These are phyloP conservation scores for Cottus gobio DNA, from an alignment of 2,113 vertebrate species.

Conservation along the genomic window DNA sequence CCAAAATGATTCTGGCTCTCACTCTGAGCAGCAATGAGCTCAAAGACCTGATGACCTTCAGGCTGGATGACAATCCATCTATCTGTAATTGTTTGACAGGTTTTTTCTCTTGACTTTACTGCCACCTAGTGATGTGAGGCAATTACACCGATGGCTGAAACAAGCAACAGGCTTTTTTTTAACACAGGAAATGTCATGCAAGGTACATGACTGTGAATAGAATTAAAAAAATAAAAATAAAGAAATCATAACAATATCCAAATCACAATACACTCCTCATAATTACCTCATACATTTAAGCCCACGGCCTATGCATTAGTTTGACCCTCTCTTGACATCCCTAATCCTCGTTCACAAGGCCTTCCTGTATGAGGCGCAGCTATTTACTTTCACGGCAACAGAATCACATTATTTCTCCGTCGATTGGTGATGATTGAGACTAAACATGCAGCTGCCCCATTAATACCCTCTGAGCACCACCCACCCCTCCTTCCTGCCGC, in stretches of 20 bases:
- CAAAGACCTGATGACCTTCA: slow-evolving; percentile 32
- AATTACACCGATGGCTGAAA: slow-evolving; percentile 9
- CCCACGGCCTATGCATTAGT: background rate
- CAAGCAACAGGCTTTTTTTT: slow-evolving; percentile 40
- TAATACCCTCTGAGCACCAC: slow-evolving; percentile 47
- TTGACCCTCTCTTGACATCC: slow-evolving; percentile 23
- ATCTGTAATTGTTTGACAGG: slow-evolving; percentile 15
- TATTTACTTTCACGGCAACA: slow-evolving; percentile 56
- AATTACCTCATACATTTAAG: background rate
- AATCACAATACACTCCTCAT: background rate
- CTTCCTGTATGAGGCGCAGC: slow-evolving; percentile 31
- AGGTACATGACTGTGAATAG: background rate
- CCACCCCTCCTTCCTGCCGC: slow-evolving; percentile 8
- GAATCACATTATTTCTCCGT: slow-evolving; percentile 67
- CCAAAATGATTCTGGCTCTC: background rate
- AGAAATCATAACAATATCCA: background rate
- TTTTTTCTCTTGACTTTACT: slow-evolving; percentile 68
- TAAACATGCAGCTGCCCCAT: slow-evolving; percentile 73
- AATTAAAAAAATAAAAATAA: background rate
- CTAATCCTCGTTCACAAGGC: slow-evolving; percentile 15
- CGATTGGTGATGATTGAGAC: slow-evolving; percentile 68
- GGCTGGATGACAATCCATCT: slow-evolving; percentile 16
- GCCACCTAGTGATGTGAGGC: slow-evolving; percentile 77
- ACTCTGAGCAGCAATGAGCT: background rate
- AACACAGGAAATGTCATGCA: background rate